phyloP scores from a whole-genome alignment of 2,888 invertebrate species.

The Drosophila stalkeri region DNA sequence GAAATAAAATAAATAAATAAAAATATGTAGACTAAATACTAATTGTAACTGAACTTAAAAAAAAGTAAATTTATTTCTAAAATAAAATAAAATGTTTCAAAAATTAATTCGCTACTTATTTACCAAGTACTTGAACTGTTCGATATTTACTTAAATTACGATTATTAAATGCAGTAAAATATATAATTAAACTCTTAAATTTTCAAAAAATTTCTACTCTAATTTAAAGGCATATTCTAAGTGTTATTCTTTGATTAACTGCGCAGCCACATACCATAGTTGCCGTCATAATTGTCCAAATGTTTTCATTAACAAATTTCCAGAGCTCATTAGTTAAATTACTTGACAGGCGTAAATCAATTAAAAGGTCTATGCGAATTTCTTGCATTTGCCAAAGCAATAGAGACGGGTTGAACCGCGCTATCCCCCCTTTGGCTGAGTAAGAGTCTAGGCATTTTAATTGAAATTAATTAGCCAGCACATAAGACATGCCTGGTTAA shows the following conservation, averaged over 20 bases:
- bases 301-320: slow-evolving; percentile 36
- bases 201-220: background rate
- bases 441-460: slow-evolving; percentile 75
- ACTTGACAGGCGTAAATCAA: slow-evolving; percentile 70
- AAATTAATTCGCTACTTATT: too few species aligned
- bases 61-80: too few species aligned
- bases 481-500: slow-evolving; percentile 66
- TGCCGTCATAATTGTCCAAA: slow-evolving; percentile 29
- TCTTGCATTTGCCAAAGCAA: slow-evolving; percentile 35
- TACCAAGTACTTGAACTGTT: too few species aligned
- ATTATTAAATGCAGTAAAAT: background rate
- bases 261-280: background rate
- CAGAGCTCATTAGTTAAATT: slow-evolving; percentile 48
- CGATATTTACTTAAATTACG: too few species aligned
- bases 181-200: background rate
- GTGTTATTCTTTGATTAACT: background rate
- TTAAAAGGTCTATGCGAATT: slow-evolving; percentile 68
- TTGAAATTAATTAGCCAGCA: slow-evolving; percentile 76
- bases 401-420: background rate
- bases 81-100: too few species aligned
- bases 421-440: slow-evolving; percentile 27
- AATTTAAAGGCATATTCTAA: background rate
- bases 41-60: too few species aligned
- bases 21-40: too few species aligned
- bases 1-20: too few species aligned